phyloP scores from a whole-genome alignment of 2,113 vertebrate species.

The Aphyosemion australe region DNA sequence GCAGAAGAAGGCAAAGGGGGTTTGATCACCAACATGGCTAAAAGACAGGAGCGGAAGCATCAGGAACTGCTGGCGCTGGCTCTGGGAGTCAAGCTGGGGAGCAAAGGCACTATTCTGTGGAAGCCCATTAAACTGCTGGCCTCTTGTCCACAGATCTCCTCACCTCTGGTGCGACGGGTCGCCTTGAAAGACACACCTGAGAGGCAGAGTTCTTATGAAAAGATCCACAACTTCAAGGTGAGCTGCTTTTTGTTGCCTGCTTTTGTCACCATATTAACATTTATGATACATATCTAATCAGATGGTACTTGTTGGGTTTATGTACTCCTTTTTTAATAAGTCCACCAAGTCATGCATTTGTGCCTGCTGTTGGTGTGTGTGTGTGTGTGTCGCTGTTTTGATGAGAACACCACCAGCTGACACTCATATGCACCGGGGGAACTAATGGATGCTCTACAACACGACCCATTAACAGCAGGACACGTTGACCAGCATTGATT shows the following conservation, averaged over 20 bases:
- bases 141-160: constrained; percentile 97
- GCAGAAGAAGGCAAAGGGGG: constrained; percentile 72
- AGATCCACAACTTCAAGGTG: constrained; percentile 99
- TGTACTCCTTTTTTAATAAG: neutral
- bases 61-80: constrained; percentile 93
- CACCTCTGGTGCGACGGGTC: constrained; percentile 88
- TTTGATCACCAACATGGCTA: constrained; percentile 82
- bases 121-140: constrained; percentile 97
- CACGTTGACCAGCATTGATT: constrained; percentile 65
- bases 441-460: constrained; percentile 52
- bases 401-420: constrained; percentile 61
- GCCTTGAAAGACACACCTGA: constrained; percentile 87
- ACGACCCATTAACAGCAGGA: constrained; percentile 57
- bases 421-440: constrained; percentile 52
- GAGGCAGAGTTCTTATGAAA: constrained; percentile 94
- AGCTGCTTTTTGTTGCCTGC: constrained; percentile 63
- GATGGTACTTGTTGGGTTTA: neutral
- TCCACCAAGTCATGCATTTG: neutral
- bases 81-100: constrained; percentile 89
- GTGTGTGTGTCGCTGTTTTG: constrained; percentile 21
- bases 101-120: constrained; percentile 88
- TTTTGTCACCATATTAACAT: too few relatives aligned
- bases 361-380: constrained; percentile 7
- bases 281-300: neutral
- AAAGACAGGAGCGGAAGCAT: constrained; percentile 83